Base-by-base conservation (phyloP, 2,113 vertebrate genomes). In the Saimiri boliviensis region DNA sequence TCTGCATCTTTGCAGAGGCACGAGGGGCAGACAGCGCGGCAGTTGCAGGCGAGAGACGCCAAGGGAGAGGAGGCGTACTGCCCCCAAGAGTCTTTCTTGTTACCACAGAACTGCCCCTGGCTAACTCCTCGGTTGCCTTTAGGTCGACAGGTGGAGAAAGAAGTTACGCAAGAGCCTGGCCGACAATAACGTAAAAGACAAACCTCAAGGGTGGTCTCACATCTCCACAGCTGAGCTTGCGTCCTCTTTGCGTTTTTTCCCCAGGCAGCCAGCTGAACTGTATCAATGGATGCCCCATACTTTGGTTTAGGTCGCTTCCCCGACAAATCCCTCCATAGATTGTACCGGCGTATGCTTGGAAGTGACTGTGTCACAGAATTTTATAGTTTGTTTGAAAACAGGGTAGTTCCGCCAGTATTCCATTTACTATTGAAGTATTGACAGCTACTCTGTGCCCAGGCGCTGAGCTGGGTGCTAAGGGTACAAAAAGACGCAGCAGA, bases 151-250 rank as follows among this genome's bases (percentile, higher is more conserved):
- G 91, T 84, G 74, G 94, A 79, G 77, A 45, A 9, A 25, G 82
- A 97, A 97, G 94, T 95, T 97, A 60, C 45, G 52, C 74, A 90
- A 74, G 92, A 93, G 45, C 8, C 54, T 66, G 35, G 56, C 37
- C 71, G 47, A 88, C 74, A 68, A 21, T 49, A 30, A 52, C 11
- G 54, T 54, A 54, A 42, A 80, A 87, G 85, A 60, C 71, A 68
- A 30, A 20, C 45, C 54, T 82, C 52, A 10, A 40, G 47, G 35
- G n/a, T 56, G 79, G 60, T 68, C 73, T 88, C 14, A 6, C 4
- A n/a, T 8, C 79, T 60, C 47, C 74, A 45, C 40, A 13, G 2
- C 25, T 76, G 71, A 90, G 77, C 93, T 77, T 52, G 25, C 63
- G 40, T 37, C 30, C 70, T 70, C 23, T 63, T 47, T 3, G 4